Evolutionary conservation across 2,113 vertebrate genomes (phyloP).

Genomic region (Campylomormyrus numenius): DNA sequence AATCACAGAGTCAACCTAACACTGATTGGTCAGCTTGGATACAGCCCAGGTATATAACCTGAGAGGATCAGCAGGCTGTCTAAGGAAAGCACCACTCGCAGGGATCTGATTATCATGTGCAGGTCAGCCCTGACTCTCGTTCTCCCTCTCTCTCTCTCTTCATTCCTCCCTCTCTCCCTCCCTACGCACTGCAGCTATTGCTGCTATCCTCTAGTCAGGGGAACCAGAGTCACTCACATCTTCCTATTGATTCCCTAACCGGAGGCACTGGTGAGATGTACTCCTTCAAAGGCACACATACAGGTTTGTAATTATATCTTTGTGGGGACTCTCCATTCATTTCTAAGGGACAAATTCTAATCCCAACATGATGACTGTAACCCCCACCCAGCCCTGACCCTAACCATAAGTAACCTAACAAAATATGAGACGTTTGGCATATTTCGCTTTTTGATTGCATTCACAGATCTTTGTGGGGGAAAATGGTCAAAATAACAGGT

Average conservation of each 20-base stretch:
- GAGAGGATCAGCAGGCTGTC: constrained; percentile 68
- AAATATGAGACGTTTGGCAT: background rate
- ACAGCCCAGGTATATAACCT: constrained; percentile 62
- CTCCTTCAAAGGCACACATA: background rate
- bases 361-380: no score
- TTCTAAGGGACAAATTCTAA: no score
- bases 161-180: background rate
- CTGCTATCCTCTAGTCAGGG: background rate
- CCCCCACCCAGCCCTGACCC: no score
- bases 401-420: no score
- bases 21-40: constrained; percentile 57
- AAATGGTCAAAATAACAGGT: no score
- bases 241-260: background rate
- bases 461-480: no score
- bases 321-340: no score
- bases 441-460: no score
- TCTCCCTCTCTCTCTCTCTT: background rate
- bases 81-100: constrained; percentile 70
- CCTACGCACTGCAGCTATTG: background rate
- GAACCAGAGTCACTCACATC: background rate
- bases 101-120: constrained; percentile 71
- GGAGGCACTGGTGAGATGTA: background rate
- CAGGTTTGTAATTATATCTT: background rate
- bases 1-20: background rate
- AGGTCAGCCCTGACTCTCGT: constrained; percentile 57